Evolutionary conservation across 2,113 vertebrate species (phyloP), one percentile per base, ranked within the genome.

Genomic region (Prunella fulvescens): DNA sequence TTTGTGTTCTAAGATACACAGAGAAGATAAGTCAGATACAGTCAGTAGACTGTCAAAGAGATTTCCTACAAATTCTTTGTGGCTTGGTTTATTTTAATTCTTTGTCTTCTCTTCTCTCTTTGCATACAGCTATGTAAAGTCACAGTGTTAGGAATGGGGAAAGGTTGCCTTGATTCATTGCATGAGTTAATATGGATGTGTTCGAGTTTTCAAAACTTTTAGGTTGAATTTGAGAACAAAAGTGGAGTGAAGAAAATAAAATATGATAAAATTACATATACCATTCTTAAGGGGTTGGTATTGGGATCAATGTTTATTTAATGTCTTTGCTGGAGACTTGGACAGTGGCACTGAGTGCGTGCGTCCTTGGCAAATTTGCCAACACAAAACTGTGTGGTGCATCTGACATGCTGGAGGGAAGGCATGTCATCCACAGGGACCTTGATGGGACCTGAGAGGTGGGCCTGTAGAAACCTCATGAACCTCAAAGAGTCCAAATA

Each of bases 1-100:
- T 64, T 0, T 0, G 1, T 37, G 7, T 2, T 72, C 39, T 48
- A 65, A 64, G 19, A 7, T 40, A 24, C 9, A 45, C 10, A 9
- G n/a, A n/a, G n/a, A n/a, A n/a, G n/a, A n/a, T n/a, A n/a, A n/a
- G n/a, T n/a, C n/a, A n/a, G n/a, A n/a, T n/a, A n/a, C n/a, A n/a
- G n/a, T n/a, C n/a, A n/a, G n/a, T n/a, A n/a, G n/a, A 42, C 23
- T 50, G 12, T 50, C 35, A 48, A 54, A 71, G 37, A 35, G 5
- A 69, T 73, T 40, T 50, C 9, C 14, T 11, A 61, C 18, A 61
- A 7, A 53, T 71, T 35, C 10, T 71, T 51, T 54, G 12, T 48
- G 20, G 4, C 69, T 54, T 67, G 45, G 12, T 17, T 61, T 66
- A 14, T 15, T 92, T 74, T 47, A 40, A 22, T 76, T 76, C 15